A percentile compares a stretch with the other conserved stretches of the same genome.
Evolutionary conservation across 2,113 vertebrate genomes (phyloP).

Genomic region (Chaetorhynchus papuensis): DNA sequence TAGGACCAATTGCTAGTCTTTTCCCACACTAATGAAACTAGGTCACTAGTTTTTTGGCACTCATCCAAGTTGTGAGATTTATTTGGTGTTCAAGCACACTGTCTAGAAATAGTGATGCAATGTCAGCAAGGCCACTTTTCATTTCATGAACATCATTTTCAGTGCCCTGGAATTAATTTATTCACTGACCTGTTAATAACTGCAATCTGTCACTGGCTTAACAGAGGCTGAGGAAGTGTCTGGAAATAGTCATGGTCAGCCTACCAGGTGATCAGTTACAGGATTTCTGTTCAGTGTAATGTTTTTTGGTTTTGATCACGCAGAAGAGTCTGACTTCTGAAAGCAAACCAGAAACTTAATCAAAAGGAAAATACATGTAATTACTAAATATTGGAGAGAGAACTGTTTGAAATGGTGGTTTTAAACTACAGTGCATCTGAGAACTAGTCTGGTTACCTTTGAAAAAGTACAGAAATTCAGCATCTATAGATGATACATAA

Average conservation of each 20-base stretch:
- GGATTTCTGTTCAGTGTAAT: constrained; percentile 14
- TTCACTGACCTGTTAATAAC: constrained; percentile 66
- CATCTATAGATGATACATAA: not conserved
- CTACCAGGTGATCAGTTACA: constrained; percentile 27
- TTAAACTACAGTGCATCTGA: not conserved
- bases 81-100: constrained; percentile 52
- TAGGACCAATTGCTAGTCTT: constrained; percentile 47
- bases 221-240: constrained; percentile 36
- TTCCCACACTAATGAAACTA: constrained; percentile 67
- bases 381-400: not conserved
- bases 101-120: constrained; percentile 71
- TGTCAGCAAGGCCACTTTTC: constrained; percentile 67
- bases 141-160: constrained; percentile 64
- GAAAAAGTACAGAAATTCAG: not conserved
- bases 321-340: not conserved
- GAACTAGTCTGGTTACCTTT: not conserved
- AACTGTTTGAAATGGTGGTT: not conserved
- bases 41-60: constrained; percentile 70
- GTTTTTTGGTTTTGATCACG: constrained; percentile 20
- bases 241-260: constrained; percentile 44
- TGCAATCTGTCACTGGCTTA: constrained; percentile 49
- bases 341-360: not conserved
- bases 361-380: not conserved
- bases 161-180: constrained; percentile 69
- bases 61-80: constrained; percentile 55